Conservation (phyloP, 2,797 vertebrate genomes). For the Rhinatrema bivittatum region DNA sequence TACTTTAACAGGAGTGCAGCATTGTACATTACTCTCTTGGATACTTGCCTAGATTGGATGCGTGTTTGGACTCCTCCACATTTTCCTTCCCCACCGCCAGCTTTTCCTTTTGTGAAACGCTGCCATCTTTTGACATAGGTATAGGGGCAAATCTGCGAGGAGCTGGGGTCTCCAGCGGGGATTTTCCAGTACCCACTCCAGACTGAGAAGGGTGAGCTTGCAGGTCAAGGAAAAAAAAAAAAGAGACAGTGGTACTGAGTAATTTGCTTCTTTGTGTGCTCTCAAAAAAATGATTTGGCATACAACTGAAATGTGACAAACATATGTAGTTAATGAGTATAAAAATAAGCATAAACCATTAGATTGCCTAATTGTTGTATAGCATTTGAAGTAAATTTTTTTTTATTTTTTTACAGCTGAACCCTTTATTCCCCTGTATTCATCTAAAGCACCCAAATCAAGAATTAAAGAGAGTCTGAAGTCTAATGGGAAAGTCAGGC, state of each 20-base stretch:
- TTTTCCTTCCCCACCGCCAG: conserved; percentile 44
- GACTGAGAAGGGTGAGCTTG: background rate
- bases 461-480: too few species aligned
- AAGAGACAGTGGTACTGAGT: too few species aligned
- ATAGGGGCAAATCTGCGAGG: conserved; percentile 63
- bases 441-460: too few species aligned
- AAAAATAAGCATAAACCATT: background rate
- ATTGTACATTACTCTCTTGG: background rate
- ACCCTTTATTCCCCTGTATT: too few species aligned
- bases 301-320: background rate
- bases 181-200: conserved; percentile 10
- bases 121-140: conserved; percentile 55
- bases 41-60: background rate
- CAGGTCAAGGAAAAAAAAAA: background rate
- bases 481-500: too few species aligned
- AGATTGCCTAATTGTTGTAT: too few species aligned
- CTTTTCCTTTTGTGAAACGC: conserved; percentile 31
- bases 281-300: too few species aligned
- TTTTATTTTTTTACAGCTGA: too few species aligned
- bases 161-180: conserved; percentile 58
- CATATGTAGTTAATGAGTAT: accelerated
- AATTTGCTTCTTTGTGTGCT: too few species aligned
- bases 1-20: too few species aligned
- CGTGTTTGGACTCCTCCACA: conserved; percentile 3
- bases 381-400: too few species aligned